Base-by-base conservation (phyloP, 2,113 vertebrate genomes). In the Entomyzon cyanotis region DNA sequence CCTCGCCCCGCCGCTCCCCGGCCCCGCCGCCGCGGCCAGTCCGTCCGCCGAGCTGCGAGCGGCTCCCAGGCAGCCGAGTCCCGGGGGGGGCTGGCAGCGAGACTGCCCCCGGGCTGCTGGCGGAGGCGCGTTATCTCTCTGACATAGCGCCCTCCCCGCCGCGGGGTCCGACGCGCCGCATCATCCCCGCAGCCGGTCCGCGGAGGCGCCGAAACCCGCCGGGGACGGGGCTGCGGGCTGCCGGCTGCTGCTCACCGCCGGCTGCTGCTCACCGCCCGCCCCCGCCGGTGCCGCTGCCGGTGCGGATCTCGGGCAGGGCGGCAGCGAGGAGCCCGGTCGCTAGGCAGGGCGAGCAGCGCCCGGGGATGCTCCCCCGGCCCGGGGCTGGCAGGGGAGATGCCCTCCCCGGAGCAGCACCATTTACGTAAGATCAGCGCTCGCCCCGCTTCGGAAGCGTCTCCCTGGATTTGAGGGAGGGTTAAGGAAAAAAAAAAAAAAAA, bases 71-170 rank as follows among this genome's bases (percentile, higher is more conserved):
- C 89, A 85, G 93, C 85, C 74, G 22, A 85, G 71, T 92, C 90
- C 86, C 60, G 76, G 71, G 17, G 44, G 31, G 44, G 22, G 59
- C 55, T 64, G 90, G 73, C 87, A 84, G 62, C 87, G 87, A 59
- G 15, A 87, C 46, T 55, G 83, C 68, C 82, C 94, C 53, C 75
- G 91, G 93, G 94, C 89, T 91, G 92, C 89, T 31, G 92, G 67
- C 77, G n/a, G 82, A 94, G 81, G 7, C 89, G 89, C 85, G 92
- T 94, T 94, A 94, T 83, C 89, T 94, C 77, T 28, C 89, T 24
- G 89, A 86, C 64, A 75, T 62, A 65, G 67, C 82, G 41, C 77
- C 85, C 85, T 64, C 89, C 73, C 89, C 53, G 89, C 92, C 77
- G 63, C 86, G 77, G 68, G 86, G 12, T 71, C 82, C 92, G 75